phyloP scores from a whole-genome alignment of 2,888 invertebrate genomes.

The Acanthosoma haemorrhoidale region DNA sequence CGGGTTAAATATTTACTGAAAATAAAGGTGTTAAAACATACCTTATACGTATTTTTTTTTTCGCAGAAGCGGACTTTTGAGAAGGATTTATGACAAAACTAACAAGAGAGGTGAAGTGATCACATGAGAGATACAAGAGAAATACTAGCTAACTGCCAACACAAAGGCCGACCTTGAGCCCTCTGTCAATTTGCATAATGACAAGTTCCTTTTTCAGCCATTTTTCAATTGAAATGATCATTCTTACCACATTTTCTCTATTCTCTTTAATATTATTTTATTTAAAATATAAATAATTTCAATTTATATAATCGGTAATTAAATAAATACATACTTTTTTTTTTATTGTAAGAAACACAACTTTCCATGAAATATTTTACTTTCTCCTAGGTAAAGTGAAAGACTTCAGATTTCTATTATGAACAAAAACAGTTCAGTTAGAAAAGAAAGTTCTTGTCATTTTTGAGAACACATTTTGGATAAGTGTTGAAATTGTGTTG shows the following conservation, averaged over 20 bases:
- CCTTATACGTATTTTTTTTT: background rate
- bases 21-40: too few relatives aligned
- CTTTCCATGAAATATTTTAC: background rate
- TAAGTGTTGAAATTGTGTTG: background rate
- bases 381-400: background rate
- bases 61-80: background rate
- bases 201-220: constrained; percentile 21
- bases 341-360: too few relatives aligned
- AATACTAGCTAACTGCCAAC: background rate
- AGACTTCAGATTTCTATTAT: background rate
- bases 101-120: background rate
- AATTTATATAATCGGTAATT: too few relatives aligned
- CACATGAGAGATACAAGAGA: background rate
- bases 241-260: too few relatives aligned
- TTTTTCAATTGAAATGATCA: background rate
- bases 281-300: too few relatives aligned
- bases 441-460: background rate
- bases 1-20: too few relatives aligned
- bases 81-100: background rate
- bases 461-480: background rate
- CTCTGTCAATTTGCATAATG: constrained; percentile 21
- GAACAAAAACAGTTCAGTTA: background rate
- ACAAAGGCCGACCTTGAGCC: constrained; percentile 9
- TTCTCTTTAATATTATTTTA: too few relatives aligned
- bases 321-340: too few relatives aligned